A percentile compares a stretch with the other conserved stretches of the same genome.
Conservation (phyloP, 64 coral and sea anemone species). For the Actinia equina region DNA sequence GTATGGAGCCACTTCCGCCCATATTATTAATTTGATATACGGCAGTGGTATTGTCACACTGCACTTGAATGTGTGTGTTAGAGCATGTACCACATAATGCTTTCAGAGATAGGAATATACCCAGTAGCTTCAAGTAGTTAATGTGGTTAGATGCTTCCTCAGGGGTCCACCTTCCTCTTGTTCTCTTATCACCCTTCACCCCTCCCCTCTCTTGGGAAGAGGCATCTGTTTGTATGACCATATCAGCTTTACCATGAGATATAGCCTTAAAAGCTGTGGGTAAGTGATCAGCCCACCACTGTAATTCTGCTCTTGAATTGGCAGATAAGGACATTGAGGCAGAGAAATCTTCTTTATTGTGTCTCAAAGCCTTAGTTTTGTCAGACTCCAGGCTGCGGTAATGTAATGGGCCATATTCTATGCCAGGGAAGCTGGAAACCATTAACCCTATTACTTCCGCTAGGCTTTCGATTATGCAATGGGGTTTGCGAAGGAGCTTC, state of each 20-base stretch:
- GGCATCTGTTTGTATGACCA: slow-evolving; percentile 15
- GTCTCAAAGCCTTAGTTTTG: slow-evolving; percentile 31
- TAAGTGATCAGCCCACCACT: slow-evolving; percentile 37
- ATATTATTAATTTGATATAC: slow-evolving; percentile 33
- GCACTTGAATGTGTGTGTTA: background rate
- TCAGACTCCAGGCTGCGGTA: slow-evolving; percentile 42
- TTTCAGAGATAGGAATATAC: background rate
- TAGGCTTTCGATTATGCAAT: slow-evolving; percentile 26
- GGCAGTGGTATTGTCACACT: slow-evolving; percentile 35
- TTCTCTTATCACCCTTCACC: background rate
- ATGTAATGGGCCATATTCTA: slow-evolving; percentile 16
- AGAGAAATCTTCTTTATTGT: slow-evolving; percentile 32
- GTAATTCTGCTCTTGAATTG: slow-evolving; percentile 14
- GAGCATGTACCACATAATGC: background rate
- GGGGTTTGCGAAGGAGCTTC: background rate
- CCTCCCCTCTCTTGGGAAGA: slow-evolving; percentile 12
- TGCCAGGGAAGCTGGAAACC: slow-evolving; percentile 27
- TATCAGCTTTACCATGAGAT: slow-evolving; percentile 9
- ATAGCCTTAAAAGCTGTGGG: slow-evolving; percentile 12
- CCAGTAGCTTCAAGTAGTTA: slow-evolving; percentile 26
- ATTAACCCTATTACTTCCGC: slow-evolving; percentile 43
- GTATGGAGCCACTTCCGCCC: background rate
- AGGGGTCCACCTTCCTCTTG: slow-evolving; percentile 17
- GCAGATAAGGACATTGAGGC: slow-evolving; percentile 25
- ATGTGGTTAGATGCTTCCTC: slow-evolving; percentile 5